These are phyloP conservation scores for Acrocyrtus sp. DNA, from an alignment of 2,888 invertebrate species.

Conservation along the genomic window DNA sequence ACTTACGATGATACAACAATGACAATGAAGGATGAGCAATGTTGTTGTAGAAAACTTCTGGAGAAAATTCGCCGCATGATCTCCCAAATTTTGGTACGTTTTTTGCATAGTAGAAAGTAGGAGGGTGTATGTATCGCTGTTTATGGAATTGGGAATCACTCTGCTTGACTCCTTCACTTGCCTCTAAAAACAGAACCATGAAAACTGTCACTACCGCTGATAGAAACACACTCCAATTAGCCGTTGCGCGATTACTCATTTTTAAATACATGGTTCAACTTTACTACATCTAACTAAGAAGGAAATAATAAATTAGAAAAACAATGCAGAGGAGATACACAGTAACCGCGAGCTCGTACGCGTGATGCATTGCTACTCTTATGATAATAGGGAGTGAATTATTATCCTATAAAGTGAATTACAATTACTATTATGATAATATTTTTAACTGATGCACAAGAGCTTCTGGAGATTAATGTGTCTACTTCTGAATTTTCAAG, in stretches of 20 bases:
- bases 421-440: too few relatives aligned
- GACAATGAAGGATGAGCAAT: constrained; percentile 42
- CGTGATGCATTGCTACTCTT: neutral
- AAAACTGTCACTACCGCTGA: too few relatives aligned
- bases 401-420: too few relatives aligned
- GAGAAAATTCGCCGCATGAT: constrained; percentile 46
- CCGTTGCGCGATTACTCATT: neutral
- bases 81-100: neutral
- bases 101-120: neutral
- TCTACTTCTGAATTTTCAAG: too few relatives aligned
- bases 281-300: neutral
- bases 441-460: neutral
- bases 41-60: constrained; percentile 48
- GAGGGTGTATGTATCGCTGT: neutral
- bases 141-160: neutral
- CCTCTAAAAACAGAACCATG: neutral
- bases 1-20: constrained; percentile 39
- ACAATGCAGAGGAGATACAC: neutral
- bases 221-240: neutral
- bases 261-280: neutral
- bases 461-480: neutral
- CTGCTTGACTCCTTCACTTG: neutral
- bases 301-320: neutral
- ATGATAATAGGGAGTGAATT: too few relatives aligned
- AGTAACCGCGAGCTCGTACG: neutral